A percentile compares a stretch with the other conserved stretches of the same genome.
Evolutionary conservation across 2,113 vertebrate genomes (phyloP).

Genomic region (Aspiorhynchus laticeps): DNA sequence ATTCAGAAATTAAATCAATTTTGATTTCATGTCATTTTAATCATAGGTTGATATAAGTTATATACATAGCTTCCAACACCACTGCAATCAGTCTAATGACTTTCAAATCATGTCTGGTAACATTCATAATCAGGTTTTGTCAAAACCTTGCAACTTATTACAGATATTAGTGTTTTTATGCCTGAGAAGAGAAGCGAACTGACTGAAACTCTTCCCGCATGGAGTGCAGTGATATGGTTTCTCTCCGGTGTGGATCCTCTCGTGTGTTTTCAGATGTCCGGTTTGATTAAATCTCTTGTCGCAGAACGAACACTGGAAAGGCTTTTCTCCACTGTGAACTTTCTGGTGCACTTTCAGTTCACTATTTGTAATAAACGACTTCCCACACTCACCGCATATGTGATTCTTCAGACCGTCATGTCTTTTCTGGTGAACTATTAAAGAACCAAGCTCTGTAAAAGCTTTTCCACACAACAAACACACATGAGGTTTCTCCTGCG

Average conservation of each 20-base stretch:
- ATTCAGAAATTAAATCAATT: too few species aligned
- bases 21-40: too few species aligned
- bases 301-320: not conserved
- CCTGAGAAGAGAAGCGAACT: not conserved
- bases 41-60: too few species aligned
- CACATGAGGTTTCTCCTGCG: not conserved
- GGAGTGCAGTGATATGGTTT: not conserved
- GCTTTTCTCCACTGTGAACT: not conserved
- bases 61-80: too few species aligned
- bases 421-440: not conserved
- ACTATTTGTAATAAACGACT: not conserved
- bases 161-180: not conserved
- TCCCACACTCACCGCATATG: not conserved
- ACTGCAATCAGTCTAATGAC: too few species aligned
- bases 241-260: slow-evolving; percentile 13
- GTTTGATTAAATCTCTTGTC: not conserved
- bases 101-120: too few species aligned
- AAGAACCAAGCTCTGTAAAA: not conserved
- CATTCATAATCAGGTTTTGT: too few species aligned
- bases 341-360: slow-evolving; percentile 9
- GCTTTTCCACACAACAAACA: not conserved
- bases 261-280: not conserved
- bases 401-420: not conserved
- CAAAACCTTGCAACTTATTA: not conserved
- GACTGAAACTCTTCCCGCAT: slow-evolving; percentile 2